A percentile compares a stretch with the other conserved stretches of the same genome.
Evolutionary conservation across 2,113 vertebrate species (phyloP).

Genomic region (Calyptomena viridis): DNA sequence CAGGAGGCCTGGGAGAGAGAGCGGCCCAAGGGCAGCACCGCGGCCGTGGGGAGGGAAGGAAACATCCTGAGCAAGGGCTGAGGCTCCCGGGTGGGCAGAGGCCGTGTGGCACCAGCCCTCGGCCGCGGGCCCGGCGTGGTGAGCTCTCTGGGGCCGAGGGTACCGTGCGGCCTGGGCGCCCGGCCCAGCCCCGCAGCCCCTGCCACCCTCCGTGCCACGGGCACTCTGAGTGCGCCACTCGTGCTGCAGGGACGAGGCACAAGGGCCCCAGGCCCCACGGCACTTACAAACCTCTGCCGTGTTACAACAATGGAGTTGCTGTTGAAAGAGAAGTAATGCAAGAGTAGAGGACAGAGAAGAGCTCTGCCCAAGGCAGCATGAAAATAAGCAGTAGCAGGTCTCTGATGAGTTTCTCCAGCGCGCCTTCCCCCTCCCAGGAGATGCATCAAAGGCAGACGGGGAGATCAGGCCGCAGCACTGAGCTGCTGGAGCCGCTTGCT

Average conservation of each 20-base stretch:
- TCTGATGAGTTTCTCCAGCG: not conserved
- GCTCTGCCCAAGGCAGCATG: slow-evolving; percentile 38
- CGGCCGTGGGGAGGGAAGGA: not conserved
- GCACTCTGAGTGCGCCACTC: accelerated
- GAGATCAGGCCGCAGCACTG: not conserved
- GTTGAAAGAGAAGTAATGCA: not conserved
- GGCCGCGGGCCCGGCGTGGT: accelerated
- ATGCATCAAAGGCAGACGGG: slow-evolving; percentile 47
- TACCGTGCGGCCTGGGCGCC: accelerated
- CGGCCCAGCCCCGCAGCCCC: too few species aligned
- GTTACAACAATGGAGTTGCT: accelerated
- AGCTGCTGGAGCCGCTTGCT: slow-evolving; percentile 49
- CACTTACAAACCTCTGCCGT: not conserved
- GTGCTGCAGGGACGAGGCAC: not conserved
- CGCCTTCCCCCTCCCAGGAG: slow-evolving; percentile 29
- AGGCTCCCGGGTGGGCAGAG: not conserved
- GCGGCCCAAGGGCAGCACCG: not conserved
- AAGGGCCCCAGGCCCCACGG: not conserved
- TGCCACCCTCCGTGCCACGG: accelerated
- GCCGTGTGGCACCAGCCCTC: not conserved
- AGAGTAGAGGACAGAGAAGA: not conserved
- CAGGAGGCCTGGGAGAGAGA: too few species aligned
- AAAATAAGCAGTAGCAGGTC: slow-evolving; percentile 6
- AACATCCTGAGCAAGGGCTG: not conserved
- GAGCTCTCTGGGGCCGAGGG: accelerated